Conservation (phyloP, 2,888 invertebrate species). For the Clunio marinus region DNA sequence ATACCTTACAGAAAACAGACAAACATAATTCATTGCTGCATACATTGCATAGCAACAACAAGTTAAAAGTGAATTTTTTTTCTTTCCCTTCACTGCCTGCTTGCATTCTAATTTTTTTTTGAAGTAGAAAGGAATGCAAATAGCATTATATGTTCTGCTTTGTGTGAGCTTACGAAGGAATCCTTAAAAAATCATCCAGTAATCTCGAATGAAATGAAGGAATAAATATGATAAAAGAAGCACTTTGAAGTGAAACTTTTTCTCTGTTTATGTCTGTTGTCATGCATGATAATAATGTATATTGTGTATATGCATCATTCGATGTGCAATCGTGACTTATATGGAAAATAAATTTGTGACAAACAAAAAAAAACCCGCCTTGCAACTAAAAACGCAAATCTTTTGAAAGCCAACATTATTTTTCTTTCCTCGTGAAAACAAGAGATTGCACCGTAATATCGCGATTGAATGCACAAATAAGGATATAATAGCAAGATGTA, state of each 20-base stretch:
- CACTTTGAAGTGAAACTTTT: neutral
- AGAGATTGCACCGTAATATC: constrained; percentile 21
- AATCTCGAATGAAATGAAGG: neutral
- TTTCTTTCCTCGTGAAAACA: neutral
- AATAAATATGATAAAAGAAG: constrained; percentile 16
- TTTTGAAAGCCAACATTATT: neutral
- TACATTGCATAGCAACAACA: constrained; percentile 10
- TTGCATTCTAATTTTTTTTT: neutral
- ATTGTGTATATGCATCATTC: constrained; percentile 5
- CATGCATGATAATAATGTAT: constrained; percentile 10
- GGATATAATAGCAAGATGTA: constrained; percentile 21
- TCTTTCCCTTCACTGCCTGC: too few relatives aligned
- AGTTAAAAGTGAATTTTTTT: neutral
- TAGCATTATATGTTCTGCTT: too few relatives aligned
- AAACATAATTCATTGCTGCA: too few relatives aligned
- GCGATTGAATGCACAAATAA: constrained; percentile 31
- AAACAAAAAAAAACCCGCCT: neutral
- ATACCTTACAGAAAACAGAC: constrained; percentile 9
- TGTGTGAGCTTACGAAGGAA: too few relatives aligned
- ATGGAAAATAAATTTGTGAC: neutral
- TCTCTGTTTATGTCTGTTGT: constrained; percentile 1
- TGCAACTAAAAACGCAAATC: neutral
- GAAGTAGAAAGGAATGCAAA: neutral
- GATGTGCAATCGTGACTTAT: neutral
- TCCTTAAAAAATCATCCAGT: neutral